Base-by-base conservation (phyloP, 1,140 invertebrate genomes). In the Formica exsecta region DNA sequence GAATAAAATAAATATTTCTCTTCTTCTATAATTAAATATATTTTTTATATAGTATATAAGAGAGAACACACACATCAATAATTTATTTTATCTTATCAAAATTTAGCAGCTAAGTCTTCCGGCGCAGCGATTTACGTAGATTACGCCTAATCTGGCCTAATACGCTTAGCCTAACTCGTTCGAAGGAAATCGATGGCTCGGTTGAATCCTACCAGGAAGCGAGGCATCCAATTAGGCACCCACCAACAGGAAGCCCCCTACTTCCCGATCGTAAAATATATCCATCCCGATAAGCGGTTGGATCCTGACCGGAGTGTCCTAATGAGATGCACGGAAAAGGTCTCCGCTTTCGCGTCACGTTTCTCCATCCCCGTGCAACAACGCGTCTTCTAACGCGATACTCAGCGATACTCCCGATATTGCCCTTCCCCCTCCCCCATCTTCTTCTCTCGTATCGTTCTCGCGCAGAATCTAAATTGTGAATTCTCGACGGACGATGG, bases 271-370 rank as follows among this genome's bases (percentile, higher is more conserved):
- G 87, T 91, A 90, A 91, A 91, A 86, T 88, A 87, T 87, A 87
- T 91, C 89, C 87, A 79, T 85, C 84, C 83, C 83, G 90, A 91
- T 91, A 91, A 91, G 90, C 79, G 71, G 70, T 36, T 73, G 85
- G 88, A 64, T 87, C 89, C 89, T 81, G 61, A 29, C 76, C 57
- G 19, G 22, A 54, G 87, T 89, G 81, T 88, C 86, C 86, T 90
- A 90, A 90, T 90, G 89, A 90, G 89, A 90, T 90, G 89, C 89
- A 88, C 77, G 81, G 86, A 32, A 86, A 88, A 90, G 86, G 83
- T 90, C 89, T 91, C 89, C 79, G 89, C 86, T 91, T 91, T 91
- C 89, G 89, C 89, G 77, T 91, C 90, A 91, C 90, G 89, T 90
- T 90, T 90, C 61, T 83, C 76, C 64, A 68, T 41, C 89, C 89